phyloP scores from a whole-genome alignment of 1,140 invertebrate species.

The Drosophila dunni region DNA sequence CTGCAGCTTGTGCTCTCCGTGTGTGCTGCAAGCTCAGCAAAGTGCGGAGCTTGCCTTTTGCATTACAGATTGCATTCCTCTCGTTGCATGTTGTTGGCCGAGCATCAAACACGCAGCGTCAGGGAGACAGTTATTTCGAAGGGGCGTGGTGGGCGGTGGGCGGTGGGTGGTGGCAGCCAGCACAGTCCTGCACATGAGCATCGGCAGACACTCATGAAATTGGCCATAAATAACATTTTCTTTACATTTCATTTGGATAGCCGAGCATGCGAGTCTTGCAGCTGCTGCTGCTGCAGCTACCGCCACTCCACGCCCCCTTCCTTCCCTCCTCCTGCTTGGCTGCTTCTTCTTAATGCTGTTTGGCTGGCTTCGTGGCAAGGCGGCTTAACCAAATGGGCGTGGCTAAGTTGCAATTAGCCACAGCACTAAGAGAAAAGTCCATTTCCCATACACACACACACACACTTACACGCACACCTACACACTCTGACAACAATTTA shows the following conservation, averaged over 20 bases:
- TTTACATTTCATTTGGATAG: constrained; percentile 81
- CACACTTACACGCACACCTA: constrained; percentile 2
- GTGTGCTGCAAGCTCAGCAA: constrained; percentile 57
- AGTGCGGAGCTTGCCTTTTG: constrained; percentile 73
- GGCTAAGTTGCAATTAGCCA: constrained; percentile 79
- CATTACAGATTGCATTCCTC: constrained; percentile 79
- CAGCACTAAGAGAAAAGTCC: constrained; percentile 47
- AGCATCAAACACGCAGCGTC: constrained; percentile 48
- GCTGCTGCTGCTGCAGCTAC: constrained; percentile 13
- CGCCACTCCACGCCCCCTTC: background rate
- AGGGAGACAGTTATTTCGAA: constrained; percentile 31
- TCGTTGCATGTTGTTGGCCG: constrained; percentile 41
- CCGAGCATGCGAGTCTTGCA: constrained; percentile 28
- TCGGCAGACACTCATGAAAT: constrained; percentile 79
- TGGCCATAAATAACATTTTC: constrained; percentile 84
- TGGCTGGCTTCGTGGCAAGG: constrained; percentile 47
- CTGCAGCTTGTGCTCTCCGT: constrained; percentile 19
- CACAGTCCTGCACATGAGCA: constrained; percentile 49
- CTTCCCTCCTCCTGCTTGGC: background rate
- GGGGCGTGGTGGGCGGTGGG: background rate
- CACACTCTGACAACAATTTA: constrained; percentile 39
- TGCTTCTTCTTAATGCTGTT: constrained; percentile 54
- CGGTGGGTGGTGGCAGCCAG: background rate
- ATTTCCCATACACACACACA: constrained; percentile 9
- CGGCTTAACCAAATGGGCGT: constrained; percentile 77